Percentiles rank a stretch among this genome's conserved stretches.
Evolutionary conservation across 2,797 vertebrate species (phyloP).

Genomic region (Sitta carolinensis): DNA sequence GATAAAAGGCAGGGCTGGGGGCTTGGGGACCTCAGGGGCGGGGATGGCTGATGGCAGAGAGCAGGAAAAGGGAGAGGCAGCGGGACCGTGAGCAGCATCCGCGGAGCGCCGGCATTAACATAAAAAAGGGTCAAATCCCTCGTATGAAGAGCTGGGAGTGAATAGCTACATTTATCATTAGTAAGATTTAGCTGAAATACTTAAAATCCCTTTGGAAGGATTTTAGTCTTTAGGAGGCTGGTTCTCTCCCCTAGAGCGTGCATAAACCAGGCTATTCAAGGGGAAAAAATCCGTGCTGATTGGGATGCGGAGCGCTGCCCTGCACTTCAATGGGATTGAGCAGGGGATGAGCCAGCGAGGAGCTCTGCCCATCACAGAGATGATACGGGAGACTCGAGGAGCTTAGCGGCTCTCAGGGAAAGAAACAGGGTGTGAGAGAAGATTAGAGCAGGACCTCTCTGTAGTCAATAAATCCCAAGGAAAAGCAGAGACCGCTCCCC

Average conservation of each 20-base stretch:
- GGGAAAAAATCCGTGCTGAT: background rate
- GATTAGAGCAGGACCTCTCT: constrained; percentile 30
- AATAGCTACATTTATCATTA: constrained; percentile 32
- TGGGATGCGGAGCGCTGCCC: background rate
- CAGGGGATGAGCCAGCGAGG: background rate
- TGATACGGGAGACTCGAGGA: constrained; percentile 8
- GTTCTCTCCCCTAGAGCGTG: background rate
- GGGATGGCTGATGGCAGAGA: background rate
- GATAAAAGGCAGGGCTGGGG: rapidly evolving
- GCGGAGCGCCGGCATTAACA: background rate
- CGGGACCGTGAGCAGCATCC: rapidly evolving
- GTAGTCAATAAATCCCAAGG: constrained; percentile 25
- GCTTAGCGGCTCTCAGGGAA: constrained; percentile 39
- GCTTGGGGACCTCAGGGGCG: background rate
- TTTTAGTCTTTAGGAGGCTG: constrained; percentile 19
- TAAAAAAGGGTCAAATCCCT: background rate
- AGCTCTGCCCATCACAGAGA: constrained; percentile 18
- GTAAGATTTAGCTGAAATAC: constrained; percentile 11
- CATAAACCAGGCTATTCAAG: background rate
- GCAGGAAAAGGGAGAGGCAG: background rate
- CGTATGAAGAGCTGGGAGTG: background rate
- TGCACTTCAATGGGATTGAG: background rate
- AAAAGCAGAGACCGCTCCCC: background rate
- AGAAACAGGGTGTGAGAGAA: constrained; percentile 27
- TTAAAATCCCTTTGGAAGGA: constrained; percentile 34